Evolutionary conservation across 2,888 invertebrate genomes (phyloP), one percentile per base, ranked within the genome.

Genomic region (Brachyptera risi): DNA sequence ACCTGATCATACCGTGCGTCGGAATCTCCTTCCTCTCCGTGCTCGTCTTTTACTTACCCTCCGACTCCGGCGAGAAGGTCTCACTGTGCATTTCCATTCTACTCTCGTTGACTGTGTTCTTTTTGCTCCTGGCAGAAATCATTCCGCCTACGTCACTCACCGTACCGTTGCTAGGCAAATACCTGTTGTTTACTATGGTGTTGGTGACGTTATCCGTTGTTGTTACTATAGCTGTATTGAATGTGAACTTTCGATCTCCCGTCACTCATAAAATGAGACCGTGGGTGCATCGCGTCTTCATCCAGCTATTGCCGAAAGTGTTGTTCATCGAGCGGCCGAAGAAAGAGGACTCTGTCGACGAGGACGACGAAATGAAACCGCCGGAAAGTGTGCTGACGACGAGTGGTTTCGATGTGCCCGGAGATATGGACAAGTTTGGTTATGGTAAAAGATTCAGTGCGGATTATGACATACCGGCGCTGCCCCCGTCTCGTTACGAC

Each of bases 1-100:
- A 97, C 76, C 84, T 97, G 67, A 96, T 97, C 72, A 94, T 96
- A 71, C 97, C 96, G 59, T 97, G 96, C 75, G 93, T 98, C 65
- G 95, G 95, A 67, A 96, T 98, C 73, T 95, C 95, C 64, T 95
- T 96, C 77, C 85, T 99, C 66, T 96, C 96, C 68, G 94, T 97
- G 63, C 82, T 99, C 65, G 97, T 97, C 66, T 98, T 98, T 80
- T 98, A 98, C 77, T 80, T 98, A 70, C 98, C 98, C 63, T 94
- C 95, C 67, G 96, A 97, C 78, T 95, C 95, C 57, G 97, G 97
- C 68, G 97, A 98, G 78, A 97, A 97, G 77, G 80, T 97, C 70
- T 96, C 96, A 65, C 85, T 98, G 67, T 96, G 96, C 76, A 94
- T 95, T 72, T 94, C 93, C 67, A 94, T 95, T 74, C 82, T 95